phyloP scores from a whole-genome alignment of 37 sponge, comb jelly and placozoan genomes.

The Beroe ovata region DNA sequence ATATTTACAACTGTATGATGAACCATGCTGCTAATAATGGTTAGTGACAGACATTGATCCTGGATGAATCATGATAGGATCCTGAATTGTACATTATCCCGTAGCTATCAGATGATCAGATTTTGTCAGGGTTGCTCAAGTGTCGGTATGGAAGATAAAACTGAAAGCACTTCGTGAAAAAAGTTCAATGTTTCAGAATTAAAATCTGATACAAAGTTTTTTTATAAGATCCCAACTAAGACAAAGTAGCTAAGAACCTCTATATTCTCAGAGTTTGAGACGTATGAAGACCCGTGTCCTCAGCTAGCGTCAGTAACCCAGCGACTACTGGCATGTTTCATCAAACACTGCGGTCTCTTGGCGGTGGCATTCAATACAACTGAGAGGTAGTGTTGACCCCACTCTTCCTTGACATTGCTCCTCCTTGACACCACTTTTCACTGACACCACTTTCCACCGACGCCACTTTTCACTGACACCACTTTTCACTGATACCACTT shows the following conservation, averaged over 20 bases:
- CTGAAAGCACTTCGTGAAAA: no score
- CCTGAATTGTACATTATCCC: no score
- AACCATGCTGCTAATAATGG: conserved; percentile 37
- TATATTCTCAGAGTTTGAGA: conserved; percentile 28
- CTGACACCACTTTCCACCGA: neutral
- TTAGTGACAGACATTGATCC: neutral
- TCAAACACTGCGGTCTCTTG: conserved; percentile 56
- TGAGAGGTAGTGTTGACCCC: conserved; percentile 8
- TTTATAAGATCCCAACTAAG: no score
- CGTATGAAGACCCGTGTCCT: conserved; percentile 41
- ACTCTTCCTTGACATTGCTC: neutral
- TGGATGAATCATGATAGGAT: no score
- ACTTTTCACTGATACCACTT: neutral
- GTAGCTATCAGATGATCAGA: no score
- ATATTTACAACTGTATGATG: conserved; percentile 52
- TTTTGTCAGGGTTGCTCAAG: no score
- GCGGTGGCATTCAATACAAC: conserved; percentile 49
- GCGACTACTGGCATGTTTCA: conserved; percentile 39
- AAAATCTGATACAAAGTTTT: no score
- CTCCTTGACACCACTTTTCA: neutral
- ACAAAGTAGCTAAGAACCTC: neutral
- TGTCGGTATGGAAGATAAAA: no score
- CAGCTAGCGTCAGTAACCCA: conserved; percentile 44
- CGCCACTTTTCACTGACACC: neutral
- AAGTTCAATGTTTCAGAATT: no score